phyloP scores from a whole-genome alignment of 2,888 invertebrate genomes.

The Hypolimnas misippus region DNA sequence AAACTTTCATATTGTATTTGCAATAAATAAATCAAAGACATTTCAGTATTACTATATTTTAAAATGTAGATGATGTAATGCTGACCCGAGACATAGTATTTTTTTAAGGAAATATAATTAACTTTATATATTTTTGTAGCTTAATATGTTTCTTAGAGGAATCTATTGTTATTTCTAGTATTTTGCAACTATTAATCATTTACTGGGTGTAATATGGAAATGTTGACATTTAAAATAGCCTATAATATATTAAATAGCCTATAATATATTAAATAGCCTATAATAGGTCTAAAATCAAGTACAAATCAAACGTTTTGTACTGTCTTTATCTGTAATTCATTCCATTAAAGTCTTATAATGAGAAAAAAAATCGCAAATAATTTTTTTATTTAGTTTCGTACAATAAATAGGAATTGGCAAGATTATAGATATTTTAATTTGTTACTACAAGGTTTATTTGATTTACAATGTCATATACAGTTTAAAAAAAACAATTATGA shows the following conservation, averaged over 20 bases:
- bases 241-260: not conserved
- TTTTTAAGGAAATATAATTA: slow-evolving; percentile 44
- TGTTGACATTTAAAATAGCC: not conserved
- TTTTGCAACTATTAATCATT: not conserved
- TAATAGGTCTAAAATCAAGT: slow-evolving; percentile 60
- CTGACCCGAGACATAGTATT: slow-evolving; percentile 66
- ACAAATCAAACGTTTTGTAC: slow-evolving; percentile 49
- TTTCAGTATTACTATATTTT: slow-evolving; percentile 61
- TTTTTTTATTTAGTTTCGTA: no score
- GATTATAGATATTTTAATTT: no score
- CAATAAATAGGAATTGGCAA: no score
- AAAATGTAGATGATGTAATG: slow-evolving; percentile 45
- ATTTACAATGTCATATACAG: no score
- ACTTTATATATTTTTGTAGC: slow-evolving; percentile 12
- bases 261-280: not conserved
- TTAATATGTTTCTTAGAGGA: slow-evolving; percentile 12
- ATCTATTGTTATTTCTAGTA: not conserved
- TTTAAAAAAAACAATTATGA: no score
- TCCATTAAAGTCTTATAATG: not conserved
- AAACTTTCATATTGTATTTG: slow-evolving; percentile 4
- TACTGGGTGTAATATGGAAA: not conserved
- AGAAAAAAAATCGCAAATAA: no score
- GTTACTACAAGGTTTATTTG: no score
- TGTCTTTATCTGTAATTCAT: not conserved
- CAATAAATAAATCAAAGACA: slow-evolving; percentile 49